Percentiles rank a stretch among this genome's conserved stretches.
Evolutionary conservation across 1,140 invertebrate species (phyloP).

Genomic region (Hermetia illucens): DNA sequence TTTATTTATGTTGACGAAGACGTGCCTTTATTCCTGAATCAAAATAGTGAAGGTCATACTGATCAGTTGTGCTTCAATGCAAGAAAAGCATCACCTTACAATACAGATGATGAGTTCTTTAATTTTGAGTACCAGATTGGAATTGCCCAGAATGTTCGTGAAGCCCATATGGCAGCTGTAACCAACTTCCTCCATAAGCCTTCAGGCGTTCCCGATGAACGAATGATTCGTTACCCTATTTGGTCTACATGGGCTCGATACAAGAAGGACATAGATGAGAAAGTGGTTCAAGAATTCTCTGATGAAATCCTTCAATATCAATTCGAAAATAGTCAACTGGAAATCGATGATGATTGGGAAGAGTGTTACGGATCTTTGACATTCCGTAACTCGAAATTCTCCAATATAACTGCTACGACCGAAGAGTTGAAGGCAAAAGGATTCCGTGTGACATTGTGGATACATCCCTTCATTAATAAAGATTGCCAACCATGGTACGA

Average conservation of each 20-base stretch:
- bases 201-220: constrained; percentile 46
- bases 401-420: constrained; percentile 44
- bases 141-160: constrained; percentile 39
- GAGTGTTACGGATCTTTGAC: constrained; percentile 69
- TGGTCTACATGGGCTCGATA: constrained; percentile 83
- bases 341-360: constrained; percentile 89
- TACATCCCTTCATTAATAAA: constrained; percentile 79
- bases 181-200: constrained; percentile 44
- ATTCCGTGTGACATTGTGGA: constrained; percentile 69
- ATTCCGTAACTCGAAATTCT: constrained; percentile 60
- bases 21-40: constrained; percentile 55
- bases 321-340: constrained; percentile 67
- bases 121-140: constrained; percentile 43
- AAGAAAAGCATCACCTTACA: constrained; percentile 39
- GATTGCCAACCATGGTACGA: constrained; percentile 48
- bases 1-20: constrained; percentile 45
- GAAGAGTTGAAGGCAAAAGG: constrained; percentile 43
- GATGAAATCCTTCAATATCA: constrained; percentile 49
- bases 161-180: constrained; percentile 47
- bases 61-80: constrained; percentile 44
- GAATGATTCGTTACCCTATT: constrained; percentile 61
- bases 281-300: constrained; percentile 53
- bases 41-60: constrained; percentile 38
- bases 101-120: constrained; percentile 19
- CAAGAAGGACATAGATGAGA: constrained; percentile 47